Base-by-base conservation (phyloP, 2,797 vertebrate species). In the Silurus lanzhouensis region DNA sequence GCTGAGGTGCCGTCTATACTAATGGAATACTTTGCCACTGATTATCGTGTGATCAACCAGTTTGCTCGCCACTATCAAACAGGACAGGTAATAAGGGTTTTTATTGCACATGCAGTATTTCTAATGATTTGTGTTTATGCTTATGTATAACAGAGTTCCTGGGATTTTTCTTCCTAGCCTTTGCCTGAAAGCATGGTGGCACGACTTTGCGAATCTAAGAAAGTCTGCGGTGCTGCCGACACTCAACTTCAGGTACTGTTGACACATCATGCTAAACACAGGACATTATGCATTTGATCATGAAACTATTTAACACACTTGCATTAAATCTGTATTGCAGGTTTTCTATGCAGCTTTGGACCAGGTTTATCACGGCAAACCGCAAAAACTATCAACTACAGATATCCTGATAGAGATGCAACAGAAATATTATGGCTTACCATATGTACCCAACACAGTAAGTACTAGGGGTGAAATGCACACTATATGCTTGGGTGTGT, bases 21-120 rank as follows among this genome's bases (percentile, higher is more conserved):
- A 84, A 99, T 99, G 98, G 98, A 99, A 89, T 99, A 97, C 90
- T 99, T 99, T 92, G 98, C 98, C 83, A 97, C 95, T 20, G 98
- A 99, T 91, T 98, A 97, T 88, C 94, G 98, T 79, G 98, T 99
- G 77, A 94, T 99, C 88, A 97, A 95, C 92, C 97, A 97, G 89
- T 99, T 99, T 91, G 98, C 98, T 85, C 96, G 96, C 5, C 98
- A 99, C 89, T 98, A 97, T 92, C 95, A 98, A 93, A 98, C 97
- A 0, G 98, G 98, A 89, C 96, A 99, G 97, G 98, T 99, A 96
- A 17, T 31, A 3, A 10, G 14, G 8, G 27, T 44, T 2, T 12
- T 38, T 15, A 60, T 15, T 25, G 15, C 46, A 22, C 15, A 17
- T 81, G 13, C 22, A 27, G n/a, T 60, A 46, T 76, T 61, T 27